Conservation (phyloP, 2,113 vertebrate genomes). For the Ardeotis arabs region DNA sequence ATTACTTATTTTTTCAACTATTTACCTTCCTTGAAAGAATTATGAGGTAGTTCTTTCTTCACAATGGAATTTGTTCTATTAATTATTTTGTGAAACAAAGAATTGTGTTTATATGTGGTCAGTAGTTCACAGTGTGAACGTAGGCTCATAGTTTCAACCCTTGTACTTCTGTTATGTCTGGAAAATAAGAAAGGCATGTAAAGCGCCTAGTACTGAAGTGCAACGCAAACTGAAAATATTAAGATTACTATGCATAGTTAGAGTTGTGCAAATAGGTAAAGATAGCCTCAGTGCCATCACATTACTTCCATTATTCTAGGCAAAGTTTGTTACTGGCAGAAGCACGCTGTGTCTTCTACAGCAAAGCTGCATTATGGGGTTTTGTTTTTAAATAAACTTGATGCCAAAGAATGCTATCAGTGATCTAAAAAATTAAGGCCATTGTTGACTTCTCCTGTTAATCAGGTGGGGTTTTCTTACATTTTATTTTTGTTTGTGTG, state of each 20-base stretch:
- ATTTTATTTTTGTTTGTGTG: background rate
- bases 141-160: background rate
- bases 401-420: background rate
- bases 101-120: background rate
- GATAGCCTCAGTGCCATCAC: background rate
- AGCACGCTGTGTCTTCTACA: background rate
- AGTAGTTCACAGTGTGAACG: background rate
- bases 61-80: background rate
- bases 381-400: background rate
- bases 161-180: background rate
- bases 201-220: background rate
- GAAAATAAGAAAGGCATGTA: background rate
- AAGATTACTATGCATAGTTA: background rate
- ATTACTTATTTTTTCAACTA: background rate
- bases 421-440: background rate
- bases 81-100: background rate
- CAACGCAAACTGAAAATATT: background rate
- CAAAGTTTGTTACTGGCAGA: background rate
- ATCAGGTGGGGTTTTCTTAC: accelerated
- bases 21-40: background rate
- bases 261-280: background rate
- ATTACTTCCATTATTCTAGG: too few species aligned
- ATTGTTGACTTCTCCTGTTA: background rate
- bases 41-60: background rate
- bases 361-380: background rate